Base-by-base conservation (phyloP, 1,140 invertebrate genomes). In the Papilio machaon region DNA sequence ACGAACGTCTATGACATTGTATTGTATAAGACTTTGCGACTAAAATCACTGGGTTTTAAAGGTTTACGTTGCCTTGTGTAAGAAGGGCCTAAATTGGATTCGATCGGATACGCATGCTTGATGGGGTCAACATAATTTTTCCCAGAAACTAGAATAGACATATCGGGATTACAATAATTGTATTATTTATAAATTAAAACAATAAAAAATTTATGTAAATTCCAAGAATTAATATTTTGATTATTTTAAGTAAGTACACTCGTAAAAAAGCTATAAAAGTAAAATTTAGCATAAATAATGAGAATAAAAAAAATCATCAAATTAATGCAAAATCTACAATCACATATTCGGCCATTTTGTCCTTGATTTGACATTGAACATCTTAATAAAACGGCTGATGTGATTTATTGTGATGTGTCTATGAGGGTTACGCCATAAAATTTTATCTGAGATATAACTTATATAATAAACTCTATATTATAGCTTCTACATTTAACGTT, bases 401-500 rank as follows among this genome's bases (percentile, higher is more conserved):
- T 78, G 75, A 78, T 78, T 78, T 78, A 78, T 15, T 23, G 75
- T n/a, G 30, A 60, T 43, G 0, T 78, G 13, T 78, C 75, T 78
- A 78, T 60, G 74, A 77, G 73, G 77, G 80, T 79, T 76, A 82
- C 75, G 75, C 80, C 83, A 80, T 87, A 83, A 87, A 87, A 85
- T 76, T 58, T 86, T 88, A 88, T 86, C 78, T 84, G 73, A 81
- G 38, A 79, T 77, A 88, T 85, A 88, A 84, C 84, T 88, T 80
- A 82, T 73, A 64, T 23, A 54, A 77, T 81, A 80, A 80, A 81
- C 79, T 81, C 81, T 81, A 82, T 67, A 73, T 76, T 76, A 38
- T 79, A 64, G 83, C 85, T 86, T 77, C 82, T 82, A 84, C 82
- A 80, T 86, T 82, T 83, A 83, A 47, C 60, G 80, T 47, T 80